Evolutionary conservation across 2,888 invertebrate genomes (phyloP), one percentile per base, ranked within the genome.

Genomic region (Diabrotica balteata): DNA sequence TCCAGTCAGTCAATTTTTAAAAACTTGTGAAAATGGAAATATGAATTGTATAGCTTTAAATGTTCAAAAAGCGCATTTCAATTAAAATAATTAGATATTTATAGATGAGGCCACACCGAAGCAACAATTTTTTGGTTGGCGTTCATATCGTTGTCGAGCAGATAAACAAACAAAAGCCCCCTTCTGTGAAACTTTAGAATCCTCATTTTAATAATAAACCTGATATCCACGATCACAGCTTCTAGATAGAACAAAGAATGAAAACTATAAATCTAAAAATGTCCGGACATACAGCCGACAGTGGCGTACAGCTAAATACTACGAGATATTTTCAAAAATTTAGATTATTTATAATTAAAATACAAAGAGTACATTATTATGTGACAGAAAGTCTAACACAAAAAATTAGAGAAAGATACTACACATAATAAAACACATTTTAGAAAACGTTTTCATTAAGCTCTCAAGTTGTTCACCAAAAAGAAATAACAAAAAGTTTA

Each of bases 201-300:
- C 68, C 65, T 68, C 68, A 65, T 69, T 68, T 70, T 57, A 65
- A 71, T 69, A 66, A 67, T 68, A 66, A 70, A 70, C 69, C 72
- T 70, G 70, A 69, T 67, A 69, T 72, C 62, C 67, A 67, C 60
- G 65, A 67, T 70, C 65, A 64, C 62, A 62, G 62, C 46, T 62
- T 62, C 62, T 71, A 72, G 73, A 73, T 63, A 67, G 70, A 68
- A 70, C 67, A 75, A 73, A 72, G 73, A 75, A 70, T 73, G 66
- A 67, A 68, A 63, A 72, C 72, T 69, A 75, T 76, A 75, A 69
- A 71, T 72, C 64, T 60, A 64, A 57, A 58, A 61, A 64, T 22
- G 64, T 64, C 64, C 59, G 45, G 45, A 64, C 45, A 57, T 17
- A 57, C 9, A 10, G 42, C 3, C 6, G 9, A 7, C 54, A 54